Base-by-base conservation (phyloP, 2,888 invertebrate species). In the Argyresthia albistria region DNA sequence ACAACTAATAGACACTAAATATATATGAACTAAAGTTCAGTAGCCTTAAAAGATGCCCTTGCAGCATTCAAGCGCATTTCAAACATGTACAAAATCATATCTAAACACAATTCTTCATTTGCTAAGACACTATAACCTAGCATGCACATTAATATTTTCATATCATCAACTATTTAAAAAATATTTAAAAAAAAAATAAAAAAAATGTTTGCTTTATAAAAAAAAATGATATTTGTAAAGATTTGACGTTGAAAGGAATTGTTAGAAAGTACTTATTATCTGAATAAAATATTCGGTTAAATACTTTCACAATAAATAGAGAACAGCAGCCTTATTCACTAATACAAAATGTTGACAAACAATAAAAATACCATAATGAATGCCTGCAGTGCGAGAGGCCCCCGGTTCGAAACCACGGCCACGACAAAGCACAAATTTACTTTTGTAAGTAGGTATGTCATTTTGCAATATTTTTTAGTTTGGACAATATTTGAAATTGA, bases 151-250 rank as follows among this genome's bases (percentile, higher is more conserved):
- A 14, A 49, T 25, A 43, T 35, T 51, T 54, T 16, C n/a, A 36
- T 42, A 52, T 53, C 43, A 50, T 50, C 45, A 45, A 10, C 14
- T 16, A 45, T 25, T n/a, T 25, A 25, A 25, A 25, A 25, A 25
- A 25, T 45, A 56, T 43, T 43, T 43, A 12, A 43, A 14, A 43
- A 56, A 50, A 57, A 50, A 50, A 15, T 46, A 50, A 53, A 35
- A 57, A 52, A 52, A 47, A 57, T 59, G 52, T 52, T 54, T 57
- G n/a, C n/a, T 57, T 58, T 60, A 57, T 55, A 54, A 54, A 58
- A 59, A 59, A 56, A 68, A 64, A 61, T 58, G 60, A 61, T 64
- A 71, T 71, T 76, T 77, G 74, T 76, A 62, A 60, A 65, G 64
- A 61, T 57, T 54, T 50, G 63, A 60, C 59, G 59, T 59, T 35